Base-by-base conservation (phyloP, 2,888 invertebrate species). In the Yponomeuta malinellus region DNA sequence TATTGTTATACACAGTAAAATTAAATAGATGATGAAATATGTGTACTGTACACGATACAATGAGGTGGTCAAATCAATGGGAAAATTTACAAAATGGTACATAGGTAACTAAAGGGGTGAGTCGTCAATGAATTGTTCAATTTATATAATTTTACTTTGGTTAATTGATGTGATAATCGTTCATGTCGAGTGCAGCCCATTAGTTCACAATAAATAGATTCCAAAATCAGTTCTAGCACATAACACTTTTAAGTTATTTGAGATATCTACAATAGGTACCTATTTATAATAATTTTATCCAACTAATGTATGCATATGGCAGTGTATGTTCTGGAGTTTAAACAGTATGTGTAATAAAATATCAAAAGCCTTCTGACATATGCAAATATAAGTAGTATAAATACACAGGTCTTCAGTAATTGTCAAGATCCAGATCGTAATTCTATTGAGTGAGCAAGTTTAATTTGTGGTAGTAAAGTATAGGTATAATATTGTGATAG, bases 61-160 rank as follows among this genome's bases (percentile, higher is more conserved):
- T 10, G 64, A 64, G 29, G 64, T 64, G 29, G 64, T 64, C 64
- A 10, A 23, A 64, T 64, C 64, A 64, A 64, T 64, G 64, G 64
- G 29, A n/a, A 12, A 29, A 29, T 23, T 29, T 64, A 64, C 29
- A 64, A 31, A 65, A 65, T 31, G 29, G 12, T 33, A 12, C 8
- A 12, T 65, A n/a, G 10, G 29, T 3, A 63, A 68, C 48, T 68
- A 48, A 43, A 43, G 43, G 43, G 10, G 43, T 23, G 43, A 68
- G 48, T 68, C 68, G 43, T 37, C 68, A 48, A 43, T 37, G 43
- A 68, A 23, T n/a, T 48, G 68, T 68, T 59, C 23, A 48, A n/a
- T 43, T 68, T 48, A 68, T 43, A 68, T 48, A 67, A 37, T 43
- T 68, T 48, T 68, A 48, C 68, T 68, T 68, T 68, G 68, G 68